These are phyloP conservation scores for Sarcoramphus papa DNA, from an alignment of 2,797 vertebrate genomes.

Conservation along the genomic window DNA sequence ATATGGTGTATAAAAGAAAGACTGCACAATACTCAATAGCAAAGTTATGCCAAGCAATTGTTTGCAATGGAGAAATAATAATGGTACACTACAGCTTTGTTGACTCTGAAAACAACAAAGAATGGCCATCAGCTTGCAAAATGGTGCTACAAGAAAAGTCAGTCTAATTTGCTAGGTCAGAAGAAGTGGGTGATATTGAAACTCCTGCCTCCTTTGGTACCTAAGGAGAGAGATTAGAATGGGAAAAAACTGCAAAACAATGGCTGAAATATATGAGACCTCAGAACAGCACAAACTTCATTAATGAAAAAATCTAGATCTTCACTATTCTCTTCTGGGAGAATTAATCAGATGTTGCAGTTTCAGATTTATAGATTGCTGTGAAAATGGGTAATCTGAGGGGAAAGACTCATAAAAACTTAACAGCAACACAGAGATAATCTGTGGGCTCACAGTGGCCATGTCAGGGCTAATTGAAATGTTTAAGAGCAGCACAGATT, in stretches of 20 bases:
- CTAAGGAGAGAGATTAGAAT: neutral
- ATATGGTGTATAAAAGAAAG: neutral
- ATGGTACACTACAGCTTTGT: neutral
- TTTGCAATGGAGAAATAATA: slow-evolving; percentile 4
- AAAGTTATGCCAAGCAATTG: slow-evolving; percentile 15
- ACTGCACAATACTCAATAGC: neutral
- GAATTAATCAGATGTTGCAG: slow-evolving; percentile 68
- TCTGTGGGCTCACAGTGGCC: slow-evolving; percentile 65
- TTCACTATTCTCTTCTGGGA: slow-evolving; percentile 50
- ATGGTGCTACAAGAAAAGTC: neutral
- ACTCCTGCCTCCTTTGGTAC: neutral
- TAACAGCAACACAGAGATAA: slow-evolving; percentile 58
- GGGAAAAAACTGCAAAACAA: neutral
- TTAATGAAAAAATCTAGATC: slow-evolving; percentile 61
- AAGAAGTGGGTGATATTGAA: neutral
- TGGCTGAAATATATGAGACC: neutral
- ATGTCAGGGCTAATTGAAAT: slow-evolving; percentile 68
- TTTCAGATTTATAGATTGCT: slow-evolving; percentile 63
- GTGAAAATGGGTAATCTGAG: slow-evolving; percentile 50
- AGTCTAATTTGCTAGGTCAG: neutral
- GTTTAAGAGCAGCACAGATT: slow-evolving; percentile 60
- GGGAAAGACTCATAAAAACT: slow-evolving; percentile 66
- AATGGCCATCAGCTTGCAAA: neutral
- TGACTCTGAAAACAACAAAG: neutral
- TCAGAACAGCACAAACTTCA: slow-evolving; percentile 51